Base-by-base conservation (phyloP, 1,140 invertebrate species). In the Bombyx mori region DNA sequence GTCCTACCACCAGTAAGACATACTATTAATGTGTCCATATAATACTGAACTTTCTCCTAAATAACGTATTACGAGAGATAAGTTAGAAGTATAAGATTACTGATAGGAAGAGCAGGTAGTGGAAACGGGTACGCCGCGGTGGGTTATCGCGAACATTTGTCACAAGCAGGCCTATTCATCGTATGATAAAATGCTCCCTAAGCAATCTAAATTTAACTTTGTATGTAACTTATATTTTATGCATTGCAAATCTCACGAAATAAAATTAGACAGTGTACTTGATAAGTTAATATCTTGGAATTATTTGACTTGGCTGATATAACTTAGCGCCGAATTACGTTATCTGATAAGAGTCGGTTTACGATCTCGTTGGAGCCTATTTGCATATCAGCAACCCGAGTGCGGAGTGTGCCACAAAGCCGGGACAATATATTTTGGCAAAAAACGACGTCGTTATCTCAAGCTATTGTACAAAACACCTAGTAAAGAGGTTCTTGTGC, bases 341-440 rank as follows among this genome's bases (percentile, higher is more conserved):
- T 77, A 82, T 84, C 79, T 69, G 79, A 80, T 80, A 71, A 65
- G 69, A 73, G 75, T 76, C 68, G 73, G 70, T 79, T 77, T 81
- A 81, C 72, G 75, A 79, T 79, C 69, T 77, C 56, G 65, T 57
- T 69, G 63, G 70, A 64, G 79, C 61, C 67, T 70, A 82, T 82
- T 85, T 82, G 79, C 78, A 85, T 85, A 81, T 80, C 78, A 75
- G 74, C 63, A 68, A 56, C 65, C 71, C 68, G 76, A 75, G 66
- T 67, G 64, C 66, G 63, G 63, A 62, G 67, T 66, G 58, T 59
- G 68, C 64, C 63, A 69, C 66, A 68, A 35, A 75, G 61, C 65
- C 58, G 62, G 67, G 65, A 84, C 78, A 79, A 81, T 83, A 80
- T 81, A 83, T 81, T 76, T 70, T 55, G 63, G 59, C 63, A 35